Evolutionary conservation across 2,113 vertebrate species (phyloP), one percentile per base, ranked within the genome.

Genomic region (Ctenodactylus gundi): DNA sequence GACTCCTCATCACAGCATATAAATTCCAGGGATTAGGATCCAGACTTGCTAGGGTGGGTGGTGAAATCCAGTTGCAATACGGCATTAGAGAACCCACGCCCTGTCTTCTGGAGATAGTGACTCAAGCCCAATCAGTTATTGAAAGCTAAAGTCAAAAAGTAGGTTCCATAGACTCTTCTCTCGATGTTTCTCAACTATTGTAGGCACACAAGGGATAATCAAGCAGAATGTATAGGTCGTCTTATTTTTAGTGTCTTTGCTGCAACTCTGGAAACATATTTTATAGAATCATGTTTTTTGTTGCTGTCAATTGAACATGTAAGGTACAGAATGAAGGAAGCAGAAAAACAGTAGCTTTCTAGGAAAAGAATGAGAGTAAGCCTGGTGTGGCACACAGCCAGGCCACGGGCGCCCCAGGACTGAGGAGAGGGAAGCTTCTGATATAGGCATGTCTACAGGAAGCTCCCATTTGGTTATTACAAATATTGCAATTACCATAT

Each of bases 41-140:
- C n/a, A n/a, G n/a, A n/a, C n/a, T n/a, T n/a, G n/a, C n/a, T n/a
- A n/a, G n/a, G n/a, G n/a, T n/a, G n/a, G n/a, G n/a, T n/a, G n/a
- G n/a, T n/a, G n/a, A n/a, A n/a, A n/a, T n/a, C n/a, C n/a, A n/a
- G n/a, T n/a, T n/a, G n/a, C n/a, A n/a, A n/a, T n/a, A n/a, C n/a
- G 91, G 51, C 62, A 96, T n/a, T 51, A 85, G 91, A 62, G 65
- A 93, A 25, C 53, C 67, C 70, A 14, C n/a, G n/a, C n/a, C 39
- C 17, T 39, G 13, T 90, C 64, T 90, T 53, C 75, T 75, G 78
- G 94, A 83, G 93, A 92, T 7, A 44, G 91, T 36, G n/a, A n/a
- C 85, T 90, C 41, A 46, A 46, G 57, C 34, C 92, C 41, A 58
- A 57, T 96, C 83, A 76, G 87, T 90, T 68, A 60, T 1, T 12